These are phyloP conservation scores for Rhagium mordax DNA, from an alignment of 2,888 invertebrate genomes.

Conservation along the genomic window DNA sequence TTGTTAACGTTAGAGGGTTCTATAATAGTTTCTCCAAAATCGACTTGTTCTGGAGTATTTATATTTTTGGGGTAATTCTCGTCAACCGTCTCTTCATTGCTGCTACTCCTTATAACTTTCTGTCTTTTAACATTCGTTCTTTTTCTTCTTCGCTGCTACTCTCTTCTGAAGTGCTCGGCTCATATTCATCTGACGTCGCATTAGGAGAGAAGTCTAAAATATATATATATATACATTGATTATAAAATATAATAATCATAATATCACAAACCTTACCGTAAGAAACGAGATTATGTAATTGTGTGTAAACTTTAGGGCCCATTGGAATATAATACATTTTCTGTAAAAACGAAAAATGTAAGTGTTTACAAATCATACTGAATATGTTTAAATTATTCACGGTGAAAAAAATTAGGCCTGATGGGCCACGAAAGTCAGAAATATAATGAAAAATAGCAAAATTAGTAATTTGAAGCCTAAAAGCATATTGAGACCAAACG, in stretches of 20 bases:
- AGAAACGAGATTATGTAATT: background rate
- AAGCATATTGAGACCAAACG: too few species aligned
- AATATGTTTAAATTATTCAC: too few species aligned
- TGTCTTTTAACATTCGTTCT: slow-evolving; percentile 1
- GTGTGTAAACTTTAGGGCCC: background rate
- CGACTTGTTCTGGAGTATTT: background rate
- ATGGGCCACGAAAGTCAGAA: too few species aligned
- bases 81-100: background rate
- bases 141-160: background rate
- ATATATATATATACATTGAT: background rate
- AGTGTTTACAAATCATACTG: background rate
- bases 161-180: slow-evolving; percentile 1
- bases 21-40: background rate
- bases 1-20: background rate
- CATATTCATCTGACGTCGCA: background rate
- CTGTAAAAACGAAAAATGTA: background rate
- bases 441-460: too few species aligned
- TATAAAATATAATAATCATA: background rate
- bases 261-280: slow-evolving; percentile 1
- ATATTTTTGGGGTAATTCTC: background rate
- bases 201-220: background rate
- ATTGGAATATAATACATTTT: background rate
- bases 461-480: too few species aligned
- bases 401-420: too few species aligned
- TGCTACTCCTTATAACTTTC: background rate